Base-by-base conservation (phyloP, 1,140 invertebrate genomes). In the Pogonus chalceus region DNA sequence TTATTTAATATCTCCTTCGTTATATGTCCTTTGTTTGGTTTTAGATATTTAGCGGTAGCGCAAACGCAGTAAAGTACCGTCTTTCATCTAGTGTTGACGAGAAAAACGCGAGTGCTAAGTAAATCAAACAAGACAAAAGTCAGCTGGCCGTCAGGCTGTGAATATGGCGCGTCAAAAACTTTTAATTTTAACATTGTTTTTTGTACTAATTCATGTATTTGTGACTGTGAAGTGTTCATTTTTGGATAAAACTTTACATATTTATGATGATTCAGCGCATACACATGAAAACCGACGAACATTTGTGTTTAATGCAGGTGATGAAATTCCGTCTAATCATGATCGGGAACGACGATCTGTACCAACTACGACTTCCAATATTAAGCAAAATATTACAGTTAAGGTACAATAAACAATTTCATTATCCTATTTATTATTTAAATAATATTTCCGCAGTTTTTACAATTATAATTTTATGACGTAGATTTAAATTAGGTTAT, bases 301-400 rank as follows among this genome's bases (percentile, higher is more conserved):
- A 18, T 43, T 43, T 43, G 37, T 43, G 7, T 12, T 43, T 12
- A 43, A 9, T 18, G 37, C 37, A 10, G 18, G 18, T 16, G 37
- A 43, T 18, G 37, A 43, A 43, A 43, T 43, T 43, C 37, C 37
- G 37, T 12, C 37, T 4, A 10, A 43, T 43, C 37, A 43, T 43
- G 37, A 43, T 43, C 37, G 37, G 18, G 7, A 43, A 18, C 7
- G 18, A 43, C 9, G 37, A 43, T 9, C 37, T 43, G 37, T 43
- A 12, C 18, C 37, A 12, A 10, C 18, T 9, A 43, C 37, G 37
- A 16, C 7, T 12, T 7, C 37, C 9, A 7, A 7, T 4, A 18
- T 4, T 12, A 43, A 43, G 4, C 18, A 7, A 12, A 43, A 43
- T 43, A 18, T 43, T 43, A 43, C 37, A 4, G 37, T 43, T 12